A percentile compares a stretch with the other conserved stretches of the same genome.
Evolutionary conservation across 2,888 invertebrate genomes (phyloP).

Genomic region (Drosophila mimica): DNA sequence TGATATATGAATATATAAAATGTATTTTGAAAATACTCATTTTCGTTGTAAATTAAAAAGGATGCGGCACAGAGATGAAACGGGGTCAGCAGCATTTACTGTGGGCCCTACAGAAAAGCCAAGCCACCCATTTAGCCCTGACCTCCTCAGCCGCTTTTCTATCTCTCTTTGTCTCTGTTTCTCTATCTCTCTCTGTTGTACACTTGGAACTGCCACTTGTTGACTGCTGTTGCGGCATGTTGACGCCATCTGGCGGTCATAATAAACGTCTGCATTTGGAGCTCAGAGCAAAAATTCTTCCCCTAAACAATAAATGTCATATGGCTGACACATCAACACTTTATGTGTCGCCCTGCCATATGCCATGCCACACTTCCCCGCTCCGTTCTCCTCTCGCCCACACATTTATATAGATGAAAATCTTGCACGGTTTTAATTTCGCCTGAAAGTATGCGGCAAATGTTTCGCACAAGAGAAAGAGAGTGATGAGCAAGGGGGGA

Average conservation of each 20-base stretch:
- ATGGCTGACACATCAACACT: constrained; percentile 80
- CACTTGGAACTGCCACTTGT: constrained; percentile 51
- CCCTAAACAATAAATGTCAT: constrained; percentile 76
- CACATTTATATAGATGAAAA: constrained; percentile 55
- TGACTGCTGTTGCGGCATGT: constrained; percentile 44
- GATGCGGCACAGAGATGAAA: constrained; percentile 12
- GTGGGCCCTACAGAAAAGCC: constrained; percentile 12
- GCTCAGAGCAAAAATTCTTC: constrained; percentile 21
- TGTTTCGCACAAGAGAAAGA: constrained; percentile 28
- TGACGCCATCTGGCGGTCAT: constrained; percentile 71
- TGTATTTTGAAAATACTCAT: background rate
- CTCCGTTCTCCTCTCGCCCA: background rate
- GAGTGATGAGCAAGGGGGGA: too few relatives aligned
- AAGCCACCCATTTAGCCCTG: constrained; percentile 1
- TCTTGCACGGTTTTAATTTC: constrained; percentile 79
- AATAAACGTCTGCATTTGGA: constrained; percentile 55
- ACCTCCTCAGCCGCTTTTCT: background rate
- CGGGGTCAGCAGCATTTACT: constrained; percentile 31
- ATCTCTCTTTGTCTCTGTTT: background rate
- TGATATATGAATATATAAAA: background rate
- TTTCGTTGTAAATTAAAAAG: constrained; percentile 43
- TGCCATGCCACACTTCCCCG: constrained; percentile 46
- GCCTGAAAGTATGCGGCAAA: constrained; percentile 67
- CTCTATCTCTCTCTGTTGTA: background rate
- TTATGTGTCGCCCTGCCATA: constrained; percentile 68